phyloP scores from a whole-genome alignment of 2,797 vertebrate species.

The Dryobates pubescens region DNA sequence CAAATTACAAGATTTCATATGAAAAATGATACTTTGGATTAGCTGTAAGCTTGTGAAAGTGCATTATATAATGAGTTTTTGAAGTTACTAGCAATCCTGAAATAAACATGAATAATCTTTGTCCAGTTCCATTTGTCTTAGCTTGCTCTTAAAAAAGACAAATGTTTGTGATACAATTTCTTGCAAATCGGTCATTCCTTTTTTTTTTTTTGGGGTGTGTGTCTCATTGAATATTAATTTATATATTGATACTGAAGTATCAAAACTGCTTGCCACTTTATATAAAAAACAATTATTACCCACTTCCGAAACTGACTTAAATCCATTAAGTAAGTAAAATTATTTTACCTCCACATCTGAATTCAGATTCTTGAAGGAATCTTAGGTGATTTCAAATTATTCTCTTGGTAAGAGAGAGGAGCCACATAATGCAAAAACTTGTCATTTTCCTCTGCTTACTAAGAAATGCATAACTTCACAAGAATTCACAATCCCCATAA shows the following conservation, averaged over 20 bases:
- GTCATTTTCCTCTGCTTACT: not conserved
- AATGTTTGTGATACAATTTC: not conserved
- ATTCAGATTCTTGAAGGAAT: not conserved
- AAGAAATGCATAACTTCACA: not conserved
- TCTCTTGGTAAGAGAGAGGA: not conserved
- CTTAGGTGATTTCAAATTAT: not conserved
- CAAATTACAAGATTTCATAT: not conserved
- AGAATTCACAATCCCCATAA: not conserved
- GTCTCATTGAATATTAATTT: not conserved
- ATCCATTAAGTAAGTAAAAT: not conserved
- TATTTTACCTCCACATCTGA: not conserved
- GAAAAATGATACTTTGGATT: not conserved
- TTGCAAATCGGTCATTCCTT: not conserved
- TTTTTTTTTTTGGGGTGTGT: not conserved
- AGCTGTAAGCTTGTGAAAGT: not conserved
- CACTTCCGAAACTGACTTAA: not conserved
- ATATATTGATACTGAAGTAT: not conserved
- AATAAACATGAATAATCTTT: not conserved
- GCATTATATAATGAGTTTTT: not conserved
- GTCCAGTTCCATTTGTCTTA: not conserved
- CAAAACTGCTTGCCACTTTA: not conserved
- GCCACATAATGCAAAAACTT: rapidly evolving
- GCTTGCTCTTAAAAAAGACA: not conserved
- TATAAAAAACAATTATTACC: not conserved
- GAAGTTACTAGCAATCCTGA: not conserved